Base-by-base conservation (phyloP, 2,113 vertebrate species). In the Elanoides forficatus region DNA sequence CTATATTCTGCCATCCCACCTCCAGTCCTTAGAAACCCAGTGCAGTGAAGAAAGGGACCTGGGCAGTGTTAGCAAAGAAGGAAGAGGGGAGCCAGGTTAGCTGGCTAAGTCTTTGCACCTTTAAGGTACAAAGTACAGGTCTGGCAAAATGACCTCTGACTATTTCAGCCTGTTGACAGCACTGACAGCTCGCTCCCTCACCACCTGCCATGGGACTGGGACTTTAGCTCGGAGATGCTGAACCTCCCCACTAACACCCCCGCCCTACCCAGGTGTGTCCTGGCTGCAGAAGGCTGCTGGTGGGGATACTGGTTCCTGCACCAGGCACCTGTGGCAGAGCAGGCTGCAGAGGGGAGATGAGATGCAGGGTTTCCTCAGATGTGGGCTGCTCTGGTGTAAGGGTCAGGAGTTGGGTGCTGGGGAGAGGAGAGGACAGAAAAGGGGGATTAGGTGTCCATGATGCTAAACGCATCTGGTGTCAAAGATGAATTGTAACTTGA, bases 1-100 rank as follows among this genome's bases (percentile, higher is more conserved):
- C 4, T 42, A 2, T 55, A 30, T 52, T 15, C 3, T 7, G 4
- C 11, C 16, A 8, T 0, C 10, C 3, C 5, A 1, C 8, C 4
- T 6, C 9, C 4, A 7, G 18, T n/a, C 45, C 45, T 38, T 62
- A 70, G 26, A 73, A 81, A 78, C 9, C 4, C 3, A 25, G 12
- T n/a, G 36, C 34, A 55, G 23, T 32, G 40, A 56, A 65, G 34
- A 53, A 81, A 72, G 25, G 36, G 38, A 85, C 7, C 9, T n/a
- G 27, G 23, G 50, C 25, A 62, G 7, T 0, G 0, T 36, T 25
- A 63, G 21, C 29, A 52, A 42, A 78, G 30, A 70, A 63, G 5
- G 21, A 50, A 88, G n/a, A 34, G 50, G 26, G 25, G 15, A 59
- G 27, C 34, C 30, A 30, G 11, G 55, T 67, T 30, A 81, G 30